Percentiles rank a stretch among this genome's conserved stretches.
These are phyloP conservation scores for Cephus nigrinus DNA, from an alignment of 2,888 invertebrate genomes.

Conservation along the genomic window DNA sequence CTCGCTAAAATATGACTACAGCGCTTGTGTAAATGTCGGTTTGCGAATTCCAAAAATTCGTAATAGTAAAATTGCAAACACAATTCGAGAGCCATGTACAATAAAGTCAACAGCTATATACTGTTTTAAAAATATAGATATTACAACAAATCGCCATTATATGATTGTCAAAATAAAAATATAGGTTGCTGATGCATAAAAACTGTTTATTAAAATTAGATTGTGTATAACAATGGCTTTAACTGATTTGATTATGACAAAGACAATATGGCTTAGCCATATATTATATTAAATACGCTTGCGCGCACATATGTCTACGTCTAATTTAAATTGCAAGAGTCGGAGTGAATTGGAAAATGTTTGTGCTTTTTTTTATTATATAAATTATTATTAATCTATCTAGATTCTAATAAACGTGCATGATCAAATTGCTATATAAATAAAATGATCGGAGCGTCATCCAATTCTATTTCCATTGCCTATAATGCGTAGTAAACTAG, in stretches of 20 bases:
- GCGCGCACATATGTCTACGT: neutral
- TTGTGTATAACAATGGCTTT: too few species aligned
- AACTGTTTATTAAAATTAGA: too few species aligned
- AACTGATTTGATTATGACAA: too few species aligned
- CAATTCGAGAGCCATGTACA: neutral
- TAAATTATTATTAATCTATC: neutral
- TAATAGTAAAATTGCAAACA: neutral
- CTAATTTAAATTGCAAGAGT: neutral
- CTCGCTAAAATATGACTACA: neutral
- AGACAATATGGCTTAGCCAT: neutral
- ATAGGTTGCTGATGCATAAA: too few species aligned
- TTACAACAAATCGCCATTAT: neutral
- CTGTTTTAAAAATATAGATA: neutral
- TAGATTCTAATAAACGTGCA: neutral
- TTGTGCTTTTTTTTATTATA: neutral
- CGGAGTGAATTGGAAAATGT: neutral
- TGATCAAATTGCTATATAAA: neutral
- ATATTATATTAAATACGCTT: neutral
- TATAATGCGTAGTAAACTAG: neutral
- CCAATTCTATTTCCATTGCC: neutral
- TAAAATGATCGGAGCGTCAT: neutral
- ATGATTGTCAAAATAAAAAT: neutral
- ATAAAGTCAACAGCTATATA: neutral
- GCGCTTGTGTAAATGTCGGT: neutral
- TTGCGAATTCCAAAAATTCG: neutral